Evolutionary conservation across 2,888 invertebrate species (phyloP).

Genomic region (Lamellibrachia satsuma): DNA sequence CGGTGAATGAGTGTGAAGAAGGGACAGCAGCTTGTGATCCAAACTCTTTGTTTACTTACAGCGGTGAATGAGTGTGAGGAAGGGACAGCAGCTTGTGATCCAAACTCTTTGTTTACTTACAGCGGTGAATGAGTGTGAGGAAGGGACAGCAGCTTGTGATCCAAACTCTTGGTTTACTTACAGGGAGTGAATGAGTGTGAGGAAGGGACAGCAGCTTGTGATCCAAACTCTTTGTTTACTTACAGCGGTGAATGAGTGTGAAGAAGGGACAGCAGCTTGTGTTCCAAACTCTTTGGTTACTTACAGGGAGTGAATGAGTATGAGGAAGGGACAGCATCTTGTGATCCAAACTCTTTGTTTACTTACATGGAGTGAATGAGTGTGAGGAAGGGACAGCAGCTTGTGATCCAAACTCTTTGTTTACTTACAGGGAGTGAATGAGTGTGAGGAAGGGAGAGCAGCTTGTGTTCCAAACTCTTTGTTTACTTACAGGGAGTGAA

Average conservation of each 20-base stretch:
- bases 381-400: not conserved
- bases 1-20: not conserved
- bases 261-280: not conserved
- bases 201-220: no score
- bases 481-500: not conserved
- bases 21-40: no score
- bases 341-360: not conserved
- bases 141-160: slow-evolving; percentile 25
- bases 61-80: not conserved
- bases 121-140: not conserved
- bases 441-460: not conserved
- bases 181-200: slow-evolving; percentile 21
- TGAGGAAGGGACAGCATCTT: not conserved
- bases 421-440: not conserved
- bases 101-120: not conserved
- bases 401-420: not conserved
- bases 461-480: not conserved
- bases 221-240: not conserved
- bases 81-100: not conserved
- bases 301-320: not conserved
- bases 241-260: not conserved
- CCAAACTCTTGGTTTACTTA: not conserved
- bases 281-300: not conserved
- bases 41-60: not conserved
- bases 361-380: not conserved